These are phyloP conservation scores for Noctuana brunneofusca DNA, from an alignment of 2,888 invertebrate species.

Conservation along the genomic window DNA sequence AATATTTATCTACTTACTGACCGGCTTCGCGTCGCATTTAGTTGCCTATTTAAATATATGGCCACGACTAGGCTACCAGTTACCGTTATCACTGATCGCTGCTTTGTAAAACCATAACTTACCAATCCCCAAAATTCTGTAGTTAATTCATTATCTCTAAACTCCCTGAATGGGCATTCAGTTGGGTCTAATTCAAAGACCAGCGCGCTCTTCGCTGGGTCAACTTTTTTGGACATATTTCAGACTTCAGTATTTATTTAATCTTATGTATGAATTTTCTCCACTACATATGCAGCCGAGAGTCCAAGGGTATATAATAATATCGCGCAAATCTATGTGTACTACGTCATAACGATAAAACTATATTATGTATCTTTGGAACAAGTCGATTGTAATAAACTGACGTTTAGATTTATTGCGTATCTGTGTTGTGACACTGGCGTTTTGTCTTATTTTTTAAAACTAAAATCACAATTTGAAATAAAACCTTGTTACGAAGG, in stretches of 20 bases:
- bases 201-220: slow-evolving; percentile 39
- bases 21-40: no score
- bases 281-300: no score
- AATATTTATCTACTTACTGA: no score
- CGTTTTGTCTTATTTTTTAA: slow-evolving; percentile 15
- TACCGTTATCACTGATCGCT: no score
- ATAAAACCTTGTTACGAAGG: no score
- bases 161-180: slow-evolving; percentile 74
- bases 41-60: no score
- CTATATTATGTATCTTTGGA: neutral
- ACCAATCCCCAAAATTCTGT: slow-evolving; percentile 72
- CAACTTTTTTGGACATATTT: slow-evolving; percentile 35
- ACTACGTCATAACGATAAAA: no score
- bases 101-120: slow-evolving; percentile 28
- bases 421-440: slow-evolving; percentile 18
- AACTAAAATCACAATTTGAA: neutral
- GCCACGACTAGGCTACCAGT: no score
- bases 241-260: neutral
- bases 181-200: slow-evolving; percentile 40
- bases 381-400: neutral
- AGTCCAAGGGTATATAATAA: no score
- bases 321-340: no score
- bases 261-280: neutral
- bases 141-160: slow-evolving; percentile 64
- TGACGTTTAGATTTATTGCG: neutral